phyloP scores from a whole-genome alignment of 2,888 invertebrate genomes.

The Nasonia oneida region DNA sequence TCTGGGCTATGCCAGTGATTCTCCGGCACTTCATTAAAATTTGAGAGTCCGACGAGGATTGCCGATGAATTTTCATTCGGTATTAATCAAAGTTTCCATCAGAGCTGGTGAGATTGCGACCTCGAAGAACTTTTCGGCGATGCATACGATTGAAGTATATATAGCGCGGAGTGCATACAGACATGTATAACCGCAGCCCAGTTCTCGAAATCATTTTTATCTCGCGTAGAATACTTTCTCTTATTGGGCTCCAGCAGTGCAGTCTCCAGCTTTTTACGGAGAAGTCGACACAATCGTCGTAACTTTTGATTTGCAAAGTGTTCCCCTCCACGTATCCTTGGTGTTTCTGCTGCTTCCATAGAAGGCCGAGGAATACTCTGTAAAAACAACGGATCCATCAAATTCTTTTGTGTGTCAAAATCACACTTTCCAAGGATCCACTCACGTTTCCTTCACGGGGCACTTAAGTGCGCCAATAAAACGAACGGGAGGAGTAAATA shows the following conservation, averaged over 20 bases:
- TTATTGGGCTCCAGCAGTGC: too few species aligned
- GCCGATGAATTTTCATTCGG: neutral
- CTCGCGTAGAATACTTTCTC: too few species aligned
- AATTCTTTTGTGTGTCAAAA: constrained; percentile 4
- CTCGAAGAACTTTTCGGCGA: neutral
- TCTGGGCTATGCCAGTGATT: neutral
- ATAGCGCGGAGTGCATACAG: too few species aligned
- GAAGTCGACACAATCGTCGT: too few species aligned
- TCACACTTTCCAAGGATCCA: neutral
- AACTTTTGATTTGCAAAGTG: too few species aligned
- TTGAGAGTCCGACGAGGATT: neutral
- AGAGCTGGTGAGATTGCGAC: neutral
- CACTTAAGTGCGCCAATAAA: neutral
- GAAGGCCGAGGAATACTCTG: too few species aligned
- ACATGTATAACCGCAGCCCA: too few species aligned
- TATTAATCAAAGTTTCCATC: neutral
- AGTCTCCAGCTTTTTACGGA: too few species aligned
- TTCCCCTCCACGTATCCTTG: neutral
- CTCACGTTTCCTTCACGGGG: neutral
- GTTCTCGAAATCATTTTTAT: too few species aligned
- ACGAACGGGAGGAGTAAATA: neutral
- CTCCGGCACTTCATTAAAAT: neutral
- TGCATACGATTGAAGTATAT: neutral
- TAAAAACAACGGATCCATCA: neutral
- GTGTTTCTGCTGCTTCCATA: too few species aligned